These are phyloP conservation scores for Poeciliopsis occidentalis DNA, from an alignment of 2,113 vertebrate genomes.

Conservation along the genomic window DNA sequence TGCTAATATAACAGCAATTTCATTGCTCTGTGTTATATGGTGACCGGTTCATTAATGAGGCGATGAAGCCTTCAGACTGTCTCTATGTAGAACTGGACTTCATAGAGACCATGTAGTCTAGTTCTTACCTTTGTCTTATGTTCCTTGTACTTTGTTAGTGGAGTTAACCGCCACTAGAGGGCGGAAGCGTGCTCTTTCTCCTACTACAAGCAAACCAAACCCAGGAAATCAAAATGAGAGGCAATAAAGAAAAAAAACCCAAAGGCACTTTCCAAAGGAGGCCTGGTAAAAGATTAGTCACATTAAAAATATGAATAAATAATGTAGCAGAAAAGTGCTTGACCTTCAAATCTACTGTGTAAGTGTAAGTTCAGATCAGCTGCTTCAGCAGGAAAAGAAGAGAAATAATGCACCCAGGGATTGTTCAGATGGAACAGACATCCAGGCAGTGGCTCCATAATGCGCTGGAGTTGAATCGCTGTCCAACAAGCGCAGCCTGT, in stretches of 20 bases:
- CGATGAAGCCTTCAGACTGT: too few relatives aligned
- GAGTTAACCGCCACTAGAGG: slow-evolving; percentile 54
- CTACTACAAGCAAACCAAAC: slow-evolving; percentile 27
- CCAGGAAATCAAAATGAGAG: slow-evolving; percentile 40
- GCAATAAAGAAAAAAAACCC: slow-evolving; percentile 25
- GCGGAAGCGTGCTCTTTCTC: slow-evolving; percentile 38
- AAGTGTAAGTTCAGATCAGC: slow-evolving; percentile 3
- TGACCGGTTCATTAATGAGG: too few relatives aligned
- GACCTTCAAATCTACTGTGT: slow-evolving; percentile 29
- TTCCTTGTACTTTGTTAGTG: neutral
- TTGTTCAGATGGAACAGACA: slow-evolving; percentile 5
- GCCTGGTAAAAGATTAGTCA: slow-evolving; percentile 15
- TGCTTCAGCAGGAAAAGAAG: slow-evolving; percentile 14
- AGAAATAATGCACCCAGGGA: slow-evolving; percentile 18
- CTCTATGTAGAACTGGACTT: too few relatives aligned
- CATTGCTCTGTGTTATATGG: too few relatives aligned
- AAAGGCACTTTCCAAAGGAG: slow-evolving; percentile 5
- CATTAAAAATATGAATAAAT: slow-evolving; percentile 33
- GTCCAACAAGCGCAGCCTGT: slow-evolving; percentile 48
- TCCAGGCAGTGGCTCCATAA: slow-evolving; percentile 32
- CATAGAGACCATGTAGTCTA: too few relatives aligned
- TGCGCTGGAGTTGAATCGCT: slow-evolving; percentile 27
- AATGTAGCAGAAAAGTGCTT: slow-evolving; percentile 28
- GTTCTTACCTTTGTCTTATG: too few relatives aligned
- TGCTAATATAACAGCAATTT: too few relatives aligned